These are phyloP conservation scores for Tachina grossa DNA, from an alignment of 2,888 invertebrate genomes.

Conservation along the genomic window DNA sequence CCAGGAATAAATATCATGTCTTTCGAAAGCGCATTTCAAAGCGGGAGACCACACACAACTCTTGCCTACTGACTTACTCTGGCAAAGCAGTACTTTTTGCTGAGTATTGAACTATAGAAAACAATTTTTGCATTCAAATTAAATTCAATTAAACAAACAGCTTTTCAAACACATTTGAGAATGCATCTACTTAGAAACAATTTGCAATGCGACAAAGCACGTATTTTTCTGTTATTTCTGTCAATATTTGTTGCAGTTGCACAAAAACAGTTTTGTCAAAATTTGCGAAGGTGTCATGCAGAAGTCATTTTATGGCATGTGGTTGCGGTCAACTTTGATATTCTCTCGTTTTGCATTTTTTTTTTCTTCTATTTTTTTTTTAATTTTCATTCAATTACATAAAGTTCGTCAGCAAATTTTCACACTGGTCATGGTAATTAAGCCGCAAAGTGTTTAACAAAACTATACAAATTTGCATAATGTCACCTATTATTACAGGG, in stretches of 20 bases:
- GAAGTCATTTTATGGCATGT: constrained; percentile 72
- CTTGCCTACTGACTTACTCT: too few relatives aligned
- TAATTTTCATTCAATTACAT: constrained; percentile 33
- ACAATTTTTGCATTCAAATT: neutral
- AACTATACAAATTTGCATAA: constrained; percentile 45
- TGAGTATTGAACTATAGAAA: too few relatives aligned
- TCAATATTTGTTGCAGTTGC: constrained; percentile 19
- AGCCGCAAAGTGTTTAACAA: constrained; percentile 66
- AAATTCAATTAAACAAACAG: neutral
- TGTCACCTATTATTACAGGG: constrained; percentile 7
- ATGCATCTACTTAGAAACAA: constrained; percentile 36
- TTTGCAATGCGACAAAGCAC: constrained; percentile 21
- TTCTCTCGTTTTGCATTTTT: constrained; percentile 21
- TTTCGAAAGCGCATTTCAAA: too few relatives aligned
- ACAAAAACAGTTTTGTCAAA: constrained; percentile 57
- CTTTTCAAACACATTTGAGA: constrained; percentile 56
- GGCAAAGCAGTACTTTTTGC: too few relatives aligned
- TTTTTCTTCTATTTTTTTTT: constrained; percentile 9
- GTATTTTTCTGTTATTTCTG: neutral
- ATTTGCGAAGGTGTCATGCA: constrained; percentile 72
- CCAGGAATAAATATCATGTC: too few relatives aligned
- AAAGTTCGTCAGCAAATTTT: constrained; percentile 67
- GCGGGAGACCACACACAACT: too few relatives aligned
- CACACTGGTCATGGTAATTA: constrained; percentile 67
- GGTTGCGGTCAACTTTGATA: constrained; percentile 69